Evolutionary conservation across 2,888 invertebrate genomes (phyloP).

Genomic region (Cheilosia vulpina): DNA sequence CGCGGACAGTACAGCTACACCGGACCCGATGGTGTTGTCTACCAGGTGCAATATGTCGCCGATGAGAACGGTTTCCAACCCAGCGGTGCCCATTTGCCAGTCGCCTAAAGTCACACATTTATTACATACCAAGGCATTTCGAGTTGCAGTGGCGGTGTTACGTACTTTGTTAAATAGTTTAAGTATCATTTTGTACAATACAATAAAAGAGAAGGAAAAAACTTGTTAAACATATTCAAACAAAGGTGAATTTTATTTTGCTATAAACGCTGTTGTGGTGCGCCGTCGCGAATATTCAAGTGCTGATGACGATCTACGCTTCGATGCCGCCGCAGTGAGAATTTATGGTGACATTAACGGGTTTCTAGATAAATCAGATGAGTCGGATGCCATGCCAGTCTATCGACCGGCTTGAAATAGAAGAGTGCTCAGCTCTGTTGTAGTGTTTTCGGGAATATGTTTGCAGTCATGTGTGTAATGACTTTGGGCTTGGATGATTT

Average conservation of each 20-base stretch:
- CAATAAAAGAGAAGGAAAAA: slow-evolving; percentile 13
- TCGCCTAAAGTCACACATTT: slow-evolving; percentile 71
- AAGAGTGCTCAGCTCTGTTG: too few relatives aligned
- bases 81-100: slow-evolving; percentile 84
- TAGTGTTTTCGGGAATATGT: too few relatives aligned
- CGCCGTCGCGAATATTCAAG: slow-evolving; percentile 25
- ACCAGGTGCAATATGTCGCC: slow-evolving; percentile 85
- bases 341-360: slow-evolving; percentile 14
- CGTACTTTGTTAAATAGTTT: neutral
- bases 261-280: slow-evolving; percentile 8
- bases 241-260: slow-evolving; percentile 29
- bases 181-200: neutral
- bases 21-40: slow-evolving; percentile 85
- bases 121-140: neutral
- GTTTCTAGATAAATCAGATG: slow-evolving; percentile 8
- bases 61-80: slow-evolving; percentile 84
- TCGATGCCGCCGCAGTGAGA: neutral
- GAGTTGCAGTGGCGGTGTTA: neutral
- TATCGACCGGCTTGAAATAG: too few relatives aligned
- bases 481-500: too few relatives aligned
- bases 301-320: neutral
- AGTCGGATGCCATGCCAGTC: neutral
- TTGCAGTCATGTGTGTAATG: too few relatives aligned
- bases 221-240: slow-evolving; percentile 31
- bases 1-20: slow-evolving; percentile 85